These are phyloP conservation scores for Platyscapa corneri DNA, from an alignment of 1,140 invertebrate genomes.

Conservation along the genomic window DNA sequence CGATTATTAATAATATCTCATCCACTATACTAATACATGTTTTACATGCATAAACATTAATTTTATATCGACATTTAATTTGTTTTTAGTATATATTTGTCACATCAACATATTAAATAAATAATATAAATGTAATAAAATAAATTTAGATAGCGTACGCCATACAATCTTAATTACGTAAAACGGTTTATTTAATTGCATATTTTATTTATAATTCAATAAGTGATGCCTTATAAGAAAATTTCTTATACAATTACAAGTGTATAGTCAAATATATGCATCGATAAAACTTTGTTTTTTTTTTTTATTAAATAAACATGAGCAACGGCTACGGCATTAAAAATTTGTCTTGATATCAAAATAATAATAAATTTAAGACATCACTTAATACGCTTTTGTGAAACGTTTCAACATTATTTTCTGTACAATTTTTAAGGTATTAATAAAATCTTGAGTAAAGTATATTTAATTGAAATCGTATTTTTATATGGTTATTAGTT, in stretches of 20 bases:
- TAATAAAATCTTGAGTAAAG: neutral
- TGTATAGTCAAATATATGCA: neutral
- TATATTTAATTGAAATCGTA: neutral
- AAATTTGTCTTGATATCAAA: neutral
- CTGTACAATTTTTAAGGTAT: neutral
- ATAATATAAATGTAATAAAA: neutral
- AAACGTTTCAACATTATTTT: neutral
- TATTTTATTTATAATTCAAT: slow-evolving; percentile 12
- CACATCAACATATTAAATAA: too few relatives aligned
- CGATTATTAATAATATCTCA: neutral
- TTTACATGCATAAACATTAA: neutral
- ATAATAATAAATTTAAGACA: neutral
- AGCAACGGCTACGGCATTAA: neutral
- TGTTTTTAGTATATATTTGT: too few relatives aligned
- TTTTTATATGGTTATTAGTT: too few relatives aligned
- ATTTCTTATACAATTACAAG: slow-evolving; percentile 1
- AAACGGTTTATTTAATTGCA: neutral
- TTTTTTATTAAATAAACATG: neutral
- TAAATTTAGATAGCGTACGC: neutral
- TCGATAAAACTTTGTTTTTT: neutral
- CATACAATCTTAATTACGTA: neutral
- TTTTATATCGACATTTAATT: neutral
- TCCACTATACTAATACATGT: neutral
- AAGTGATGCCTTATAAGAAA: slow-evolving; percentile 5
- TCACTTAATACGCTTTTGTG: neutral